These are phyloP conservation scores for Paralvinella palmiformis DNA, from an alignment of 1,140 invertebrate species.

Conservation along the genomic window DNA sequence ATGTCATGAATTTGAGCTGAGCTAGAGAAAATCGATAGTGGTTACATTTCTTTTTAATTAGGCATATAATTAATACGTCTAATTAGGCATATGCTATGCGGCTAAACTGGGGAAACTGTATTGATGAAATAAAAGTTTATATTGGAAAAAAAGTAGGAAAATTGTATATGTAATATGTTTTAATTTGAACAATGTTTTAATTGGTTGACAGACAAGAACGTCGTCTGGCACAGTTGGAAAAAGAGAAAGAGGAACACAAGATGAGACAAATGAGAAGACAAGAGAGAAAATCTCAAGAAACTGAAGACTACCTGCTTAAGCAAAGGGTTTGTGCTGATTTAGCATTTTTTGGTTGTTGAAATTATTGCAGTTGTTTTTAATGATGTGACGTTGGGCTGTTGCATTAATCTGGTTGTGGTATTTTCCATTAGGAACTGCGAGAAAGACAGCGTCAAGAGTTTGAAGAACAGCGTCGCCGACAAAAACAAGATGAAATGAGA, in stretches of 20 bases:
- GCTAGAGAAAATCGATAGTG: no score
- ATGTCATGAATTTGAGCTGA: not conserved
- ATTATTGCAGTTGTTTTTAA: not conserved
- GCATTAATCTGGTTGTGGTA: not conserved
- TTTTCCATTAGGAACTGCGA: conserved; percentile 34
- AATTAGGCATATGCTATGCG: no score
- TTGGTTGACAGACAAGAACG: conserved; percentile 4
- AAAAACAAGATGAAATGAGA: conserved; percentile 40
- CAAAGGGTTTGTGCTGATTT: conserved; percentile 36
- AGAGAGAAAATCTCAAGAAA: conserved; percentile 35
- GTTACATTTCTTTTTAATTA: no score
- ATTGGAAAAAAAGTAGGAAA: no score
- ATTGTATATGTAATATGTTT: conserved; percentile 29
- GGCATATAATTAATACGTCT: no score
- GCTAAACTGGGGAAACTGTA: no score
- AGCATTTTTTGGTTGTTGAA: not conserved
- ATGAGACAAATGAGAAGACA: conserved; percentile 32
- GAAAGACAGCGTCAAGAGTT: conserved; percentile 41
- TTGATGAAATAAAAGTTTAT: no score
- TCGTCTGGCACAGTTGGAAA: conserved; percentile 39
- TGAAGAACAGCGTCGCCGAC: conserved; percentile 37
- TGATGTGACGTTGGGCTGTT: not conserved
- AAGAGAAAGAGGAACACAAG: conserved; percentile 39
- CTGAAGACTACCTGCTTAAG: conserved; percentile 39
- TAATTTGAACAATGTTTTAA: not conserved